phyloP scores from a whole-genome alignment of 2,888 invertebrate genomes.

The Lasioglossum morio region DNA sequence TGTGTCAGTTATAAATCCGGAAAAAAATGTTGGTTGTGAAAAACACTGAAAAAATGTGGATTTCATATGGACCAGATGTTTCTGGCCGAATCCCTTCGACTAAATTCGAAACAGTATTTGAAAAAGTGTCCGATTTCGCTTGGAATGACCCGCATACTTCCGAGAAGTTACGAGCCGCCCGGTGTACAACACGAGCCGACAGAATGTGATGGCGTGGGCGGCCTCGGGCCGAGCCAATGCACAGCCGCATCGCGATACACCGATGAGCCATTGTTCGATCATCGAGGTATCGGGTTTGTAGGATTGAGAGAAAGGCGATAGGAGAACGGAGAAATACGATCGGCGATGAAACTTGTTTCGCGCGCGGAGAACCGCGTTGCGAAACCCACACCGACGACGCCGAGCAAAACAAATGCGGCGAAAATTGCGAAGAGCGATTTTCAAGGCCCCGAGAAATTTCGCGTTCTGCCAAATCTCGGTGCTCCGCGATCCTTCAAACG shows the following conservation, averaged over 20 bases:
- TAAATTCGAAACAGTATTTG: neutral
- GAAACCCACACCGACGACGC: neutral
- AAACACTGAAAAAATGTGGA: neutral
- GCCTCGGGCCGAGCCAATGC: constrained; percentile 7
- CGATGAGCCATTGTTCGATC: constrained; percentile 17
- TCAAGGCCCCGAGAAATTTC: neutral
- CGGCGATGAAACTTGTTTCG: constrained; percentile 6
- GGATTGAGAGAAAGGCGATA: constrained; percentile 17
- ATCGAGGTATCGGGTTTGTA: constrained; percentile 10
- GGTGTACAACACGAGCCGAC: constrained; percentile 2
- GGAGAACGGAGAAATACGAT: constrained; percentile 1
- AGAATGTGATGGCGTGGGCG: constrained; percentile 6
- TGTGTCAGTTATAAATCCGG: neutral
- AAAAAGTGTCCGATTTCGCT: neutral
- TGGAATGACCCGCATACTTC: neutral
- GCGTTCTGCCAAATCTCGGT: neutral
- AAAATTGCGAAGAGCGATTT: neutral
- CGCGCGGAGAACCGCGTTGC: neutral
- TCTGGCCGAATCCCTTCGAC: neutral
- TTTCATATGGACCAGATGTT: neutral
- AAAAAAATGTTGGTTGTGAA: neutral
- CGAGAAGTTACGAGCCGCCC: constrained; percentile 1
- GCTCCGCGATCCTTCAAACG: too few species aligned
- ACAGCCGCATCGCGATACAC: constrained; percentile 11
- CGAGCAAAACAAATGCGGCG: neutral